phyloP scores from a whole-genome alignment of 2,888 invertebrate genomes.

The Lithodes maja region DNA sequence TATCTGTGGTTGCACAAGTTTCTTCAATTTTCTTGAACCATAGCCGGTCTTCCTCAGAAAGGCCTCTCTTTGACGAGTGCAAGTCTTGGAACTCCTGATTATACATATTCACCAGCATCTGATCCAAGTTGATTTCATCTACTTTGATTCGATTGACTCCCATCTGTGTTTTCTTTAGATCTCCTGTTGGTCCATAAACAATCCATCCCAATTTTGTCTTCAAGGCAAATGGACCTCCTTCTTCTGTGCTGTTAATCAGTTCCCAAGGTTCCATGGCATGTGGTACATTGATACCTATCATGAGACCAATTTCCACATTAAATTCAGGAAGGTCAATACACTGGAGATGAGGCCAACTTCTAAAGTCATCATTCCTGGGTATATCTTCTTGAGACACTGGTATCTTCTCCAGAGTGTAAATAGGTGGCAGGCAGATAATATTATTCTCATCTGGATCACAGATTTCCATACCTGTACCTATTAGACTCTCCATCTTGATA shows the following conservation, averaged over 20 bases:
- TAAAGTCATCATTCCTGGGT: background rate
- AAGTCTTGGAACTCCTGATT: no score
- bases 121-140: background rate
- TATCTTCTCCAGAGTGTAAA: background rate
- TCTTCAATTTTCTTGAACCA: slow-evolving; percentile 1
- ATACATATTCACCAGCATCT: no score
- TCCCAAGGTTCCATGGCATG: slow-evolving; percentile 17
- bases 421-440: background rate
- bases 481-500: background rate
- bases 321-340: background rate
- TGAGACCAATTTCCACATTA: slow-evolving; percentile 1
- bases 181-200: background rate
- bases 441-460: slow-evolving; percentile 5
- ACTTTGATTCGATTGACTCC: background rate
- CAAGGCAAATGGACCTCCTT: slow-evolving; percentile 11
- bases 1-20: background rate
- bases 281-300: background rate
- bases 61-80: background rate
- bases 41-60: background rate
- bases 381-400: background rate
- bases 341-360: background rate
- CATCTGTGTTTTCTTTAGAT: background rate
- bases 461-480: background rate
- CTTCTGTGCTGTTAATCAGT: background rate
- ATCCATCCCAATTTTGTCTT: background rate